Evolutionary conservation across 2,888 invertebrate genomes (phyloP).

Genomic region (Archaeoteleia sp.): DNA sequence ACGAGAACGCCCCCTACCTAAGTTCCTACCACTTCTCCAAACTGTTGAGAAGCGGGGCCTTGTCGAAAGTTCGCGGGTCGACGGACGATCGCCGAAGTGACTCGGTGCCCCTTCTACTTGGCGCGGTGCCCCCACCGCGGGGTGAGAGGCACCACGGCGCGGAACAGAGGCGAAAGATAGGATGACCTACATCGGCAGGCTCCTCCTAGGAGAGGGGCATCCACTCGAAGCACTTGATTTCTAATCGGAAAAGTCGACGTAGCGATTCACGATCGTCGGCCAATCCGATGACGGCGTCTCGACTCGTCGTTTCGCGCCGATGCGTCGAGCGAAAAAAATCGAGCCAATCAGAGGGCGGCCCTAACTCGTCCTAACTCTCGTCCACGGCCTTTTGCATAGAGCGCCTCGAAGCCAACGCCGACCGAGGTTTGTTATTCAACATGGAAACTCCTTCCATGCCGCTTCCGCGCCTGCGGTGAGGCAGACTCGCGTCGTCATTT

Average conservation of each 20-base stretch:
- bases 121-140: conserved; percentile 51
- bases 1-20: no score
- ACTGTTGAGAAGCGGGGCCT: no score
- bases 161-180: conserved; percentile 67
- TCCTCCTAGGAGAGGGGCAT: conserved; percentile 74
- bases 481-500: no score
- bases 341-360: conserved; percentile 6
- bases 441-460: no score
- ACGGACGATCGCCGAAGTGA: conserved; percentile 50
- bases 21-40: no score
- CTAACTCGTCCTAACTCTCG: not conserved
- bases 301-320: conserved; percentile 53
- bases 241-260: conserved; percentile 72
- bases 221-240: conserved; percentile 66
- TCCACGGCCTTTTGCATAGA: conserved; percentile 7
- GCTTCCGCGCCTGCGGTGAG: no score
- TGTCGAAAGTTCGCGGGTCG: conserved; percentile 32
- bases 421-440: no score
- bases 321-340: conserved; percentile 23
- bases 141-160: conserved; percentile 66
- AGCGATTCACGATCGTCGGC: conserved; percentile 55
- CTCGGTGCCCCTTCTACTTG: conserved; percentile 56
- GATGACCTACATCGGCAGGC: conserved; percentile 73
- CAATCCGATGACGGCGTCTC: conserved; percentile 58
- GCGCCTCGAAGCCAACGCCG: no score